These are phyloP conservation scores for Clarias fuscus DNA, from an alignment of 2,797 vertebrate species.

Conservation along the genomic window DNA sequence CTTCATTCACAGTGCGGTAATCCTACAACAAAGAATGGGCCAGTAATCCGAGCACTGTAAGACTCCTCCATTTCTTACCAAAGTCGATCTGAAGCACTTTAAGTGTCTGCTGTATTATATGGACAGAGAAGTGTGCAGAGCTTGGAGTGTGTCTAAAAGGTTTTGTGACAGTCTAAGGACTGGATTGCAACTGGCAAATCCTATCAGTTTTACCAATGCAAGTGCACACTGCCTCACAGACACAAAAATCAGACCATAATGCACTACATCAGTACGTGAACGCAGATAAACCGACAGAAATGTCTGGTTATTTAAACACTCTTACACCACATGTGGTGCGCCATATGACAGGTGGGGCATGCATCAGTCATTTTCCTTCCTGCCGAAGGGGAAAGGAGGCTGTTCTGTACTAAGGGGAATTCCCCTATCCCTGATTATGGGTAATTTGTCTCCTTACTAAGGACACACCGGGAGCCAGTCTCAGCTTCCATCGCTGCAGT, in stretches of 20 bases:
- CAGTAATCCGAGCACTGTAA: conserved; percentile 70
- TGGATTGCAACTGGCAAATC: conserved; percentile 5
- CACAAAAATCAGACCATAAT: conserved; percentile 4
- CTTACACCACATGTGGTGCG: background rate
- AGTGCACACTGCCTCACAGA: background rate
- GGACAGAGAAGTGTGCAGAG: conserved; percentile 68
- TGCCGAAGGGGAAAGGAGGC: conserved; percentile 58
- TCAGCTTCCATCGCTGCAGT: conserved; percentile 65
- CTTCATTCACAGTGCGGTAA: conserved; percentile 71
- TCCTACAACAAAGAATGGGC: conserved; percentile 76
- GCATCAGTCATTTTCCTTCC: conserved; percentile 73
- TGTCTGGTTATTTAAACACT: conserved; percentile 10
- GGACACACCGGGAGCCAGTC: conserved; percentile 67
- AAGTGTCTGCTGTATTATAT: conserved; percentile 61
- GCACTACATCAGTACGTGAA: background rate
- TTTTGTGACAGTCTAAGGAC: conserved; percentile 15
- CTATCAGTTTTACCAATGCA: background rate
- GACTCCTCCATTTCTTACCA: conserved; percentile 66
- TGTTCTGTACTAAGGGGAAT: conserved; percentile 61
- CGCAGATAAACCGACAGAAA: background rate
- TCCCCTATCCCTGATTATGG: conserved; percentile 65
- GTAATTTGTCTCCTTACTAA: conserved; percentile 68
- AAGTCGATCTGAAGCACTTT: conserved; percentile 66
- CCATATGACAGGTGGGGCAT: conserved; percentile 63
- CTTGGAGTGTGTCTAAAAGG: conserved; percentile 19